phyloP scores from a whole-genome alignment of 2,888 invertebrate species.

The Rhagonycha lutea region DNA sequence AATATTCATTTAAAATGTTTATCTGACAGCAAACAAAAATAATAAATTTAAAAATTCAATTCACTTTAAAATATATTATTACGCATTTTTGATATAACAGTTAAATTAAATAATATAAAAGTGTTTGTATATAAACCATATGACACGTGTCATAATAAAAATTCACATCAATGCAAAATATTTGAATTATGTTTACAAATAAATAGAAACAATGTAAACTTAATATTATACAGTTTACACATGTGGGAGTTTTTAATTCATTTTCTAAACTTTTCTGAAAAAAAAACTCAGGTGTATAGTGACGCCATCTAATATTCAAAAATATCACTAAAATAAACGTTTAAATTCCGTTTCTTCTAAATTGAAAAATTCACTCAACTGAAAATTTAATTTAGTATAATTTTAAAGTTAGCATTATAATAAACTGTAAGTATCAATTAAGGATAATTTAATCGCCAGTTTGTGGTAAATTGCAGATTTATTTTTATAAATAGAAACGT shows the following conservation, averaged over 20 bases:
- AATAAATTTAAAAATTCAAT: not conserved
- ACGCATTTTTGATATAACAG: too few species aligned
- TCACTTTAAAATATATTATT: too few species aligned
- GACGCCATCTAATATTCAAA: not conserved
- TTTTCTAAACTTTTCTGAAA: too few species aligned
- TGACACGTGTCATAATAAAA: too few species aligned
- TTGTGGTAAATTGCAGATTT: not conserved
- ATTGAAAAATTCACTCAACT: not conserved
- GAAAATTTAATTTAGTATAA: not conserved
- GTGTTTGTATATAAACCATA: too few species aligned
- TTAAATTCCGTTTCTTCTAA: not conserved
- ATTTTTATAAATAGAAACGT: not conserved
- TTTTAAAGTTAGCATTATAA: not conserved
- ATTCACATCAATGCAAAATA: too few species aligned
- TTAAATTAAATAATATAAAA: too few species aligned
- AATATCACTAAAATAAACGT: not conserved
- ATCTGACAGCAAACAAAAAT: not conserved
- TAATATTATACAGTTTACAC: too few species aligned
- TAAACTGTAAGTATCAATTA: not conserved
- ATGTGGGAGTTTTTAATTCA: too few species aligned
- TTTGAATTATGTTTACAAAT: too few species aligned
- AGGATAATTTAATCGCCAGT: not conserved
- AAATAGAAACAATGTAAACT: too few species aligned
- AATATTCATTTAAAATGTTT: not conserved
- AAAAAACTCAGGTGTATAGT: too few species aligned